Evolutionary conservation across 2,888 invertebrate genomes (phyloP).

Genomic region (Drosophila nigricruria): DNA sequence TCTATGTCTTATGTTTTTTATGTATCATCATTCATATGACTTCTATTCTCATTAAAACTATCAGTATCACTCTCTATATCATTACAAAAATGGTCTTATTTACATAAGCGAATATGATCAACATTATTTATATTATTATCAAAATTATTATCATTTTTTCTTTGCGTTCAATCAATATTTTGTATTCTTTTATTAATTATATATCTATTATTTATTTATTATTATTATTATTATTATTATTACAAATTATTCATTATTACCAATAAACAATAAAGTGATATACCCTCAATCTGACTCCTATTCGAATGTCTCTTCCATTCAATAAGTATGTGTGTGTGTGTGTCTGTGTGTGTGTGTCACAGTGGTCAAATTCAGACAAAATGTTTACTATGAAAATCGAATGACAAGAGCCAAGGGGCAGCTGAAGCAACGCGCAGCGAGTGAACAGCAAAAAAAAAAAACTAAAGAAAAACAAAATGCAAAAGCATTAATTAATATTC

Average conservation of each 20-base stretch:
- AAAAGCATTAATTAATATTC: constrained; percentile 76
- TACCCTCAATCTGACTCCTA: neutral
- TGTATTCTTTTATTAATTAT: no score
- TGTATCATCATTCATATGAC: no score
- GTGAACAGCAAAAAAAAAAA: neutral
- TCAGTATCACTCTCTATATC: no score
- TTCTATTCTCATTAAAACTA: no score
- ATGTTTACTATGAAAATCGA: constrained; percentile 73
- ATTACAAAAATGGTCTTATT: no score
- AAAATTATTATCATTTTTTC: no score
- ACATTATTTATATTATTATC: no score
- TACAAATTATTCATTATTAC: neutral
- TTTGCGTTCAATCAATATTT: no score
- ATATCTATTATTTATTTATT: no score
- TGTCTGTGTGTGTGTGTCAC: constrained; percentile 27
- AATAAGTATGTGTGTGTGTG: neutral
- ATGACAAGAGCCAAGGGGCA: constrained; percentile 63
- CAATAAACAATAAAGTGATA: neutral
- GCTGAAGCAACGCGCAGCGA: constrained; percentile 34
- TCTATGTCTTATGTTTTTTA: no score
- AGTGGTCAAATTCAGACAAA: constrained; percentile 47
- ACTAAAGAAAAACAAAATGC: constrained; percentile 29
- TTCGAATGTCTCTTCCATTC: neutral
- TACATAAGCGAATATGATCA: no score
- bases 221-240: no score